These are phyloP conservation scores for Stomatorhinus walkeri DNA, from an alignment of 2,797 vertebrate species.

Conservation along the genomic window DNA sequence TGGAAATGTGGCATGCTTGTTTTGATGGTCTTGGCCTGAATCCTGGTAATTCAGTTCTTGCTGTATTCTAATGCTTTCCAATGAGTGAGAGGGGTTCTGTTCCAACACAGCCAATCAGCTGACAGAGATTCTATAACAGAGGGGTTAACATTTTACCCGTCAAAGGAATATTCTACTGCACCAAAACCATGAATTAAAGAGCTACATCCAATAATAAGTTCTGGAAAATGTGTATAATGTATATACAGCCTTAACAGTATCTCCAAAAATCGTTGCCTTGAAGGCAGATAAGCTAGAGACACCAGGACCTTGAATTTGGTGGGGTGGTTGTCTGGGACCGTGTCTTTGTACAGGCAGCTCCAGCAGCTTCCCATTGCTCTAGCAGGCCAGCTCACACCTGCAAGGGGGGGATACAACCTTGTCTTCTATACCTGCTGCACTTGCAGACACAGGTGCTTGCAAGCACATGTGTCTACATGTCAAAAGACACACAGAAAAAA, in stretches of 20 bases:
- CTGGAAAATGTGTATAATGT: background rate
- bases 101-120: background rate
- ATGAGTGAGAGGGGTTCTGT: background rate
- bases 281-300: background rate
- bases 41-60: background rate
- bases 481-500: background rate
- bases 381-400: slow-evolving; percentile 73
- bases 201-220: background rate
- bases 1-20: background rate
- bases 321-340: slow-evolving; percentile 90
- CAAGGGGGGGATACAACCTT: background rate
- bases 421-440: background rate
- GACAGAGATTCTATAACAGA: background rate
- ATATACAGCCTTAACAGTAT: background rate
- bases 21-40: background rate
- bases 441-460: background rate
- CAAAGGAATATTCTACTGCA: background rate
- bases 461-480: background rate
- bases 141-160: background rate
- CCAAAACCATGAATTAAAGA: background rate
- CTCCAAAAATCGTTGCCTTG: background rate
- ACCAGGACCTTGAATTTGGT: slow-evolving; percentile 88
- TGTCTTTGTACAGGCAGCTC: slow-evolving; percentile 91
- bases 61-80: background rate
- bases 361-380: slow-evolving; percentile 98